Evolutionary conservation across 2,888 invertebrate species (phyloP).

Genomic region (Drosophila sordidula): DNA sequence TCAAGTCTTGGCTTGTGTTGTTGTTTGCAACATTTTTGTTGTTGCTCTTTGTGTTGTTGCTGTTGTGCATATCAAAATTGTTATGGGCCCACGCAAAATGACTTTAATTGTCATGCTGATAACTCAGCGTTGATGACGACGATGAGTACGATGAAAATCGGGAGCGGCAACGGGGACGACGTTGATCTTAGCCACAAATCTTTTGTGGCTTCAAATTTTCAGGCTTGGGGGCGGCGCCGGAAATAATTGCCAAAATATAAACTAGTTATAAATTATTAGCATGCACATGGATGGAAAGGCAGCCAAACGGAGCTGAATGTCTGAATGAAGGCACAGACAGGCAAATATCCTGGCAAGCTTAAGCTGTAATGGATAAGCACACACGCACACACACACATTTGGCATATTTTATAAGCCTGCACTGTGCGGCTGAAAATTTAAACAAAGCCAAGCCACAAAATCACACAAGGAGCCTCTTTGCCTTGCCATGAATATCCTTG

Average conservation of each 20-base stretch:
- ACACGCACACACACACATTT: slow-evolving; percentile 19
- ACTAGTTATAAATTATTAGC: slow-evolving; percentile 79
- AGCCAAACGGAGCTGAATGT: slow-evolving; percentile 64
- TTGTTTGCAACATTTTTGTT: slow-evolving; percentile 15
- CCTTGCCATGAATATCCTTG: slow-evolving; percentile 50
- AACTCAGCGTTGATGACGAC: slow-evolving; percentile 34
- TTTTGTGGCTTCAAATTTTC: slow-evolving; percentile 34
- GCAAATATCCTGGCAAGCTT: slow-evolving; percentile 37
- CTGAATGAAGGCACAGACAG: slow-evolving; percentile 55
- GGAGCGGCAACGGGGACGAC: slow-evolving; percentile 1
- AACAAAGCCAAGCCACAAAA: slow-evolving; percentile 70
- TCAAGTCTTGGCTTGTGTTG: slow-evolving; percentile 54
- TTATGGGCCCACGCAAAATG: slow-evolving; percentile 66
- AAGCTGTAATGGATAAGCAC: slow-evolving; percentile 61
- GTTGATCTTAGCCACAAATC: slow-evolving; percentile 43
- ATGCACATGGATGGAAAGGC: slow-evolving; percentile 60
- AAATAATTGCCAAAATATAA: slow-evolving; percentile 80
- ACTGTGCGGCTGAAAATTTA: slow-evolving; percentile 65
- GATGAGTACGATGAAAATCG: slow-evolving; percentile 1
- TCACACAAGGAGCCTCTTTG: slow-evolving; percentile 45
- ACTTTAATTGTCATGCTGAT: slow-evolving; percentile 67
- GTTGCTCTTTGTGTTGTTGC: slow-evolving; percentile 19
- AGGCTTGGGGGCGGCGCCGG: slow-evolving; percentile 34
- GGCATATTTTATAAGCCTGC: slow-evolving; percentile 69
- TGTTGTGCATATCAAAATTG: slow-evolving; percentile 58